Percentiles rank a stretch among this genome's conserved stretches.
These are phyloP conservation scores for Phyllopteryx taeniolatus DNA, from an alignment of 2,113 vertebrate genomes.

Conservation along the genomic window DNA sequence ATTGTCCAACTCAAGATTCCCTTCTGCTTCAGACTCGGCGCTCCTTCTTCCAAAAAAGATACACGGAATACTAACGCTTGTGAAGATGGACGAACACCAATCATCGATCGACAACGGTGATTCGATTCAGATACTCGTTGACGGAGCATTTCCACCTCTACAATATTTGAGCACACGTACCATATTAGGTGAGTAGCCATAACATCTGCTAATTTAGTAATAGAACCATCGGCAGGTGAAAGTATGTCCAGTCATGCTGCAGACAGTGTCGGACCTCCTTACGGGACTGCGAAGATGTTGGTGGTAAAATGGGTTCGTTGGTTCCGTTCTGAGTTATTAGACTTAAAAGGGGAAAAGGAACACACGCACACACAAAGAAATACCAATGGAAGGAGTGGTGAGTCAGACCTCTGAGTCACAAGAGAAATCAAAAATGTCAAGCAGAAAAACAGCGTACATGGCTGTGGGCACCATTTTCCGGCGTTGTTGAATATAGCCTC, in stretches of 20 bases:
- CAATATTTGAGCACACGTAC: not conserved
- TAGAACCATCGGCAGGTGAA: not conserved
- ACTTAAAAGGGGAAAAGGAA: not conserved
- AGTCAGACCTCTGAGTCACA: constrained; percentile 62
- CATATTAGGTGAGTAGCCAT: not conserved
- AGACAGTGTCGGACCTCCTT: constrained; percentile 2
- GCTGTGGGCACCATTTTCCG: constrained; percentile 14
- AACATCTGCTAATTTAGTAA: not conserved
- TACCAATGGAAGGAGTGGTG: constrained; percentile 39
- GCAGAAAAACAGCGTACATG: constrained; percentile 29
- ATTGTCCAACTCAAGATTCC: no score
- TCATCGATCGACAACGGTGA: no score
- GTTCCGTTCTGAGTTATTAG: constrained; percentile 20
- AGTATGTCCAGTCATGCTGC: constrained; percentile 18
- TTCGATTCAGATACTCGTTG: no score
- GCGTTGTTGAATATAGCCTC: constrained; percentile 29
- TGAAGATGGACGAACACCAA: no score
- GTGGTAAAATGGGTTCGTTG: not conserved
- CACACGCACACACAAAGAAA: constrained; percentile 9
- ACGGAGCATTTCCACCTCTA: no score
- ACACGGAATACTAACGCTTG: no score
- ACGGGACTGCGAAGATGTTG: not conserved
- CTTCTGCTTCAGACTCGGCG: no score
- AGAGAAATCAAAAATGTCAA: constrained; percentile 53
- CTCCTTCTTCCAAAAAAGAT: no score